Evolutionary conservation across 1,140 invertebrate species (phyloP).

Genomic region (Drosophila nigrodunni): DNA sequence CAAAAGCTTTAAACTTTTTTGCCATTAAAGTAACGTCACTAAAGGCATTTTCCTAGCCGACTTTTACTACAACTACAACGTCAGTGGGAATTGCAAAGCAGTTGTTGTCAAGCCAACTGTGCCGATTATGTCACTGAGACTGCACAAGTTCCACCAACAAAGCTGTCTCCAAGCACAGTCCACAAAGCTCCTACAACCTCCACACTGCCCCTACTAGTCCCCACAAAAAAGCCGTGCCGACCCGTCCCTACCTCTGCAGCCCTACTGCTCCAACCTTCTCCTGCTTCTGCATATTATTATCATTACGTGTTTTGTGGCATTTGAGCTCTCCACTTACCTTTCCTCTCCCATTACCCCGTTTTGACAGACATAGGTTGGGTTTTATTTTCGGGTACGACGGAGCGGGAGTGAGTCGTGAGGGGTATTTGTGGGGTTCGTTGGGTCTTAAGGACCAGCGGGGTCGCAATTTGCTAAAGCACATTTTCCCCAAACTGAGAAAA

Average conservation of each 20-base stretch:
- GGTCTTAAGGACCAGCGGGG: slow-evolving; percentile 9
- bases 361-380: slow-evolving; percentile 34
- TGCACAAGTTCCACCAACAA: slow-evolving; percentile 42
- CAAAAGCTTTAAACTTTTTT: not conserved
- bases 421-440: not conserved
- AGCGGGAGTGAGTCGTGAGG: not conserved
- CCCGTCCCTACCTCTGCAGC: not conserved
- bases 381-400: slow-evolving; percentile 10
- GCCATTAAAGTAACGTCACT: slow-evolving; percentile 14
- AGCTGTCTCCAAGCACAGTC: slow-evolving; percentile 18
- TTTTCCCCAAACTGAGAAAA: slow-evolving; percentile 2
- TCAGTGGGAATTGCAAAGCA: slow-evolving; percentile 47
- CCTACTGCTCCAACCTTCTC: not conserved
- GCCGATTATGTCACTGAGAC: slow-evolving; percentile 71
- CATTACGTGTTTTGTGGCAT: slow-evolving; percentile 69
- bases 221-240: too few relatives aligned
- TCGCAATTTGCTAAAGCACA: slow-evolving; percentile 37
- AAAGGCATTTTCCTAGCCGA: slow-evolving; percentile 7
- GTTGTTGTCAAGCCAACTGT: slow-evolving; percentile 74
- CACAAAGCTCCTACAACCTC: not conserved
- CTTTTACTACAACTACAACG: slow-evolving; percentile 1
- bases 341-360: slow-evolving; percentile 10
- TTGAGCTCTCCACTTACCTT: slow-evolving; percentile 11
- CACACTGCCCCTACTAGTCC: not conserved
- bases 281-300: slow-evolving; percentile 56